Conservation (phyloP, 2,113 vertebrate species). For the Paraplagusia blochii region DNA sequence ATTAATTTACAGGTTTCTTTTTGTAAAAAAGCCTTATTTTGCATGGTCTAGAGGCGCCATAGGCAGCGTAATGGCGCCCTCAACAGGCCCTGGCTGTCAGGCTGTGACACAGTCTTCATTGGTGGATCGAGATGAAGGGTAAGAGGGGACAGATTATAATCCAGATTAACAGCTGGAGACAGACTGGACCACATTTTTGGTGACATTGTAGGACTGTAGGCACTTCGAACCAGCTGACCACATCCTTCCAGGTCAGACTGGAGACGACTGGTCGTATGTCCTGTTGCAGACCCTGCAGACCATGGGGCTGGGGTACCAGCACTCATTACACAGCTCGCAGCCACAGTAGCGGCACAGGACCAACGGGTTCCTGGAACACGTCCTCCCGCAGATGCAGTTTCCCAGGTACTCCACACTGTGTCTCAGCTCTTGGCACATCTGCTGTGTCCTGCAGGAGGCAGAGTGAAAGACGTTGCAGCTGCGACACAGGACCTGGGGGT, state of each 20-base stretch:
- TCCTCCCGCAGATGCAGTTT: constrained; percentile 26
- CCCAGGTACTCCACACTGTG: constrained; percentile 21
- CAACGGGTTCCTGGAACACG: constrained; percentile 29
- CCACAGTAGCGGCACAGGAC: constrained; percentile 67
- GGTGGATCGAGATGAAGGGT: too few relatives aligned
- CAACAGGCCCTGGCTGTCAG: neutral
- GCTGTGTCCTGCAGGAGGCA: constrained; percentile 2
- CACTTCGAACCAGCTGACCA: constrained; percentile 25
- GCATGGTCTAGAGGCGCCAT: neutral
- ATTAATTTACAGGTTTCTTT: too few relatives aligned
- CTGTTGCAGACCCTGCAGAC: constrained; percentile 58
- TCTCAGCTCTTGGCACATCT: constrained; percentile 1
- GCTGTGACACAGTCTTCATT: neutral
- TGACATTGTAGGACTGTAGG: constrained; percentile 34
- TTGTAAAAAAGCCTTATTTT: neutral
- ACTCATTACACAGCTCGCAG: constrained; percentile 44
- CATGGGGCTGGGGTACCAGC: constrained; percentile 63
- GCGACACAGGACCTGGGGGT: constrained; percentile 49
- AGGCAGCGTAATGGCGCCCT: neutral
- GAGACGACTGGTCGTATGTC: constrained; percentile 43
- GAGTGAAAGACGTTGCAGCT: constrained; percentile 61
- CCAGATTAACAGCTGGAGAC: constrained; percentile 20
- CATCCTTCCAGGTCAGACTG: constrained; percentile 49
- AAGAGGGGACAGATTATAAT: too few relatives aligned
- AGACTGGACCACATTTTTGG: neutral